phyloP scores from a whole-genome alignment of 2,888 invertebrate species.

The Coleophora deauratella region DNA sequence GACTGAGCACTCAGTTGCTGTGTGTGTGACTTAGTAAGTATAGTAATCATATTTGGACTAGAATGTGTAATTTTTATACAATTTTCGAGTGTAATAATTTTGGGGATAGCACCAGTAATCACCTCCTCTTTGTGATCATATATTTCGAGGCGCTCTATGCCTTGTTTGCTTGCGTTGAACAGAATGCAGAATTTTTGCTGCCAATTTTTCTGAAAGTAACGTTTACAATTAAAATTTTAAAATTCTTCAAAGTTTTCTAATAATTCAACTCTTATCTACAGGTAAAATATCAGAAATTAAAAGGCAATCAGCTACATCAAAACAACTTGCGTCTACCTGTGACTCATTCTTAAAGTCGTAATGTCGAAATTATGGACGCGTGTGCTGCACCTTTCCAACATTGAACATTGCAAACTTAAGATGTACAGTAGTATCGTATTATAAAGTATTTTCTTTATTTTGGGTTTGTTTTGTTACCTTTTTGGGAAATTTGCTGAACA shows the following conservation, averaged over 20 bases:
- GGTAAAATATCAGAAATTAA: slow-evolving; percentile 2
- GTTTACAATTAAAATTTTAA: background rate
- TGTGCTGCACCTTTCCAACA: background rate
- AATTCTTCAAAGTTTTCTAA: background rate
- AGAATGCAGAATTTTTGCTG: slow-evolving; percentile 85
- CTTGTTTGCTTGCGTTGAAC: slow-evolving; percentile 87
- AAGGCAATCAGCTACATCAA: slow-evolving; percentile 8
- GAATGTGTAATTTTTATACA: slow-evolving; percentile 87
- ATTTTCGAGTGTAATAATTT: slow-evolving; percentile 89
- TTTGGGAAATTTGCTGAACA: slow-evolving; percentile 84
- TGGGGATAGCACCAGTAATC: slow-evolving; percentile 75
- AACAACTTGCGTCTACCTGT: slow-evolving; percentile 6
- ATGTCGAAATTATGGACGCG: slow-evolving; percentile 8
- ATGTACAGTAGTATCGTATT: no score
- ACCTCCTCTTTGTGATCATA: slow-evolving; percentile 87
- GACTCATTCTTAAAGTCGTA: slow-evolving; percentile 9
- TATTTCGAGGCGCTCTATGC: slow-evolving; percentile 88
- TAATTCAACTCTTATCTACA: background rate
- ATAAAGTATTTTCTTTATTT: background rate
- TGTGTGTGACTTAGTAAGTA: slow-evolving; percentile 85
- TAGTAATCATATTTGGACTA: slow-evolving; percentile 76
- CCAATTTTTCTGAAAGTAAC: slow-evolving; percentile 82
- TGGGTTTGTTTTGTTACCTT: slow-evolving; percentile 63
- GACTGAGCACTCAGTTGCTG: slow-evolving; percentile 74
- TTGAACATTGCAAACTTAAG: no score